These are phyloP conservation scores for Smithornis capensis DNA, from an alignment of 2,113 vertebrate species.

Conservation along the genomic window DNA sequence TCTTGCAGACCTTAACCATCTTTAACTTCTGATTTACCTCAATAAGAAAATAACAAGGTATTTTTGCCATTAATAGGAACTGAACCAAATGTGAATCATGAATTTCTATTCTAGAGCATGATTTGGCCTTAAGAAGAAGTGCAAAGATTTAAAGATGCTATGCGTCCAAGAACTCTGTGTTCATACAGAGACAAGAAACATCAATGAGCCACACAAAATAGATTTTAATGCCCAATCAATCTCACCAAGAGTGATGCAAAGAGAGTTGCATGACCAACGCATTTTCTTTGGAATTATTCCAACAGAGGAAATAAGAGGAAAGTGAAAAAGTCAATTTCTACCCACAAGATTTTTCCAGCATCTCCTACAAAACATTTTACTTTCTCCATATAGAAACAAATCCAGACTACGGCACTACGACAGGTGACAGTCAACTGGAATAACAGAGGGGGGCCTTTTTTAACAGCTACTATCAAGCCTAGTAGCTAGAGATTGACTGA, in stretches of 20 bases:
- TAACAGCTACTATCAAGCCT: slow-evolving; percentile 6
- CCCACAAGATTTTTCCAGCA: not conserved
- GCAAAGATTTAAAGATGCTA: slow-evolving; percentile 25
- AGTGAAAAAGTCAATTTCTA: slow-evolving; percentile 12
- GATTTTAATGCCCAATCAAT: slow-evolving; percentile 57
- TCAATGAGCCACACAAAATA: slow-evolving; percentile 36
- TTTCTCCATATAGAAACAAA: not conserved
- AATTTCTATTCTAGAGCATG: slow-evolving; percentile 1
- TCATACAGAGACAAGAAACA: slow-evolving; percentile 33
- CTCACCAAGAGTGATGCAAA: slow-evolving; percentile 16
- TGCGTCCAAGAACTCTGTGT: slow-evolving; percentile 11
- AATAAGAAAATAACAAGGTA: not conserved
- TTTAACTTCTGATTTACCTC: slow-evolving; percentile 24
- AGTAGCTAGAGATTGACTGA: not conserved
- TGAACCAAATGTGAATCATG: slow-evolving; percentile 7
- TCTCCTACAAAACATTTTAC: not conserved
- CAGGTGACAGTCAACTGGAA: slow-evolving; percentile 16
- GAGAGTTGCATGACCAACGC: slow-evolving; percentile 42
- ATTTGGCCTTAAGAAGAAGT: slow-evolving; percentile 8
- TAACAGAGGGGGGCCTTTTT: not conserved
- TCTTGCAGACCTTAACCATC: slow-evolving; percentile 6
- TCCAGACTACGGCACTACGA: not conserved
- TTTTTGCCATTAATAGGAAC: slow-evolving; percentile 22
- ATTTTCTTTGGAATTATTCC: slow-evolving; percentile 56
- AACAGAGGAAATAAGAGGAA: slow-evolving; percentile 26